A percentile compares a stretch with the other conserved stretches of the same genome.
Conservation (phyloP, 2,888 invertebrate species). For the Catocala fraxini region DNA sequence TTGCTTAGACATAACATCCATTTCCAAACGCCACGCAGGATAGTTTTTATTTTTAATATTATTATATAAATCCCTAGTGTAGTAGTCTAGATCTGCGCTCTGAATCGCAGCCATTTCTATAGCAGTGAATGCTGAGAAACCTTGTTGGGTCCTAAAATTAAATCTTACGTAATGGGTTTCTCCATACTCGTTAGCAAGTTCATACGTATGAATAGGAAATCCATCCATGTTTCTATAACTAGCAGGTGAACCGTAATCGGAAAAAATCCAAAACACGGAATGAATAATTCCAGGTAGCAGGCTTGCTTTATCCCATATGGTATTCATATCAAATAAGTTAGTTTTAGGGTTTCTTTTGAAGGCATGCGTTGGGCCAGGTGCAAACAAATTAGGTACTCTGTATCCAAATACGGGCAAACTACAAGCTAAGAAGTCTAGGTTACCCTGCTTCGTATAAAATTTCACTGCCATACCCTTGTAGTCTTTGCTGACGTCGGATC, state of each 20-base stretch:
- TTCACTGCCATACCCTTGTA: constrained; percentile 77
- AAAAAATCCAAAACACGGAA: constrained; percentile 90
- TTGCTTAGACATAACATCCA: constrained; percentile 73
- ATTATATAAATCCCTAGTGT: constrained; percentile 93
- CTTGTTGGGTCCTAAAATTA: constrained; percentile 95
- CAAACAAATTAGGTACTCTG: constrained; percentile 84
- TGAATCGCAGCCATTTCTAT: constrained; percentile 88
- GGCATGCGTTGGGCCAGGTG: constrained; percentile 78
- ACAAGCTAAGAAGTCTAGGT: constrained; percentile 66
- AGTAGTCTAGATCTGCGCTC: constrained; percentile 92
- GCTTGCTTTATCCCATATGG: constrained; percentile 85
- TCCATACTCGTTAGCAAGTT: constrained; percentile 91
- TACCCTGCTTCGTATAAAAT: constrained; percentile 60
- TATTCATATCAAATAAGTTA: constrained; percentile 61
- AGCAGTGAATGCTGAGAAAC: constrained; percentile 90
- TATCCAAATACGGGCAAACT: constrained; percentile 87
- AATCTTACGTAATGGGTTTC: constrained; percentile 93
- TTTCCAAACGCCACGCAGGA: constrained; percentile 75
- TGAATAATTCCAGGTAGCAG: constrained; percentile 90
- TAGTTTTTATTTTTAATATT: constrained; percentile 90
- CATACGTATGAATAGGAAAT: constrained; percentile 96
- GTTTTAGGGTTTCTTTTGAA: constrained; percentile 87
- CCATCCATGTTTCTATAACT: constrained; percentile 96
- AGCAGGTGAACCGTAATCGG: constrained; percentile 95
- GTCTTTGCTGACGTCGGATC: constrained; percentile 79